A percentile compares a stretch with the other conserved stretches of the same genome.
These are phyloP conservation scores for Ophiodon elongatus DNA, from an alignment of 2,113 vertebrate species.

Conservation along the genomic window DNA sequence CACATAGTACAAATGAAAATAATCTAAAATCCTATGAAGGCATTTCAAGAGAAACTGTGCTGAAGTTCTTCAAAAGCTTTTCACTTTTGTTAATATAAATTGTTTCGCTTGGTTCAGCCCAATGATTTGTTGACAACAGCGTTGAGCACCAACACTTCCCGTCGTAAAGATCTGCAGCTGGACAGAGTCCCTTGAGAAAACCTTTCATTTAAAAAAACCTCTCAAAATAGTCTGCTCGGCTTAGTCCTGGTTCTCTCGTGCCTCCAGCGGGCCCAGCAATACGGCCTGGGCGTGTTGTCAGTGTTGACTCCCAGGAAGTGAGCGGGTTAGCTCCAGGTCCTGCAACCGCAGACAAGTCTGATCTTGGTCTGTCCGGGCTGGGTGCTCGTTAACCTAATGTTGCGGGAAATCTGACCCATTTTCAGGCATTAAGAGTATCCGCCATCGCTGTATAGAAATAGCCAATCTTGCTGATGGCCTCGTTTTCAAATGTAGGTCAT, in stretches of 20 bases:
- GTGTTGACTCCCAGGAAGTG: too few relatives aligned
- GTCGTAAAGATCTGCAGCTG: not conserved
- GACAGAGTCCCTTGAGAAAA: not conserved
- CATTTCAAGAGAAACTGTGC: not conserved
- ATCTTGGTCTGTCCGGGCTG: too few relatives aligned
- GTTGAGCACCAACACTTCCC: not conserved
- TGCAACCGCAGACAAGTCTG: too few relatives aligned
- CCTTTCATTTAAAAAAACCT: not conserved
- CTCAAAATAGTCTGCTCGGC: not conserved
- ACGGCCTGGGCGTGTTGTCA: too few relatives aligned
- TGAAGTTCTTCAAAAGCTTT: not conserved
- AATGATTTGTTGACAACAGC: not conserved
- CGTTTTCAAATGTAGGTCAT: not conserved
- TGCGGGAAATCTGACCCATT: too few relatives aligned
- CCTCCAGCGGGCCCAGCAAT: not conserved
- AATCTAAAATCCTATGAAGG: not conserved
- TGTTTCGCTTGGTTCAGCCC: not conserved
- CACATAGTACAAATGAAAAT: not conserved
- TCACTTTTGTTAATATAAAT: not conserved
- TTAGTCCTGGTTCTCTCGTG: not conserved
- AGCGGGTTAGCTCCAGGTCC: too few relatives aligned
- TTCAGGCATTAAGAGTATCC: not conserved
- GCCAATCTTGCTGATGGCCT: too few relatives aligned
- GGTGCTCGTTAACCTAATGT: not conserved
- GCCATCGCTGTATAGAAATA: not conserved